phyloP scores from a whole-genome alignment of 2,797 vertebrate genomes.

The Tamandua tetradactyla region DNA sequence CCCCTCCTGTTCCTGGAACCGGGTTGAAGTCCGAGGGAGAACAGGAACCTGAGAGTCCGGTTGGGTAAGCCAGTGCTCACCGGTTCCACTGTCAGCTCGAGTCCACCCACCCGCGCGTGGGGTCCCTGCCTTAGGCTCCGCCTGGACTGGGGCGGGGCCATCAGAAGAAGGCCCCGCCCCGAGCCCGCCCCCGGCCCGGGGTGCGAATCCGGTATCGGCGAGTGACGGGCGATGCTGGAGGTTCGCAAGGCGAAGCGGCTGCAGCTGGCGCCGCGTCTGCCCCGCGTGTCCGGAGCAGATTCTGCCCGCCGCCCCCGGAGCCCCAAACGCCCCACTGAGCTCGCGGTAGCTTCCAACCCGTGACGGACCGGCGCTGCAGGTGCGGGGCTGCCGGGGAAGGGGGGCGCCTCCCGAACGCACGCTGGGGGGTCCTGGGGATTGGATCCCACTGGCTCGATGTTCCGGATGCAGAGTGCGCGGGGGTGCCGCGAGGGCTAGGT shows the following conservation, averaged over 20 bases:
- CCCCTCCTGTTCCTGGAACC: neutral
- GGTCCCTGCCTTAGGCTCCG: neutral
- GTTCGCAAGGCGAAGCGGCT: slow-evolving; percentile 76
- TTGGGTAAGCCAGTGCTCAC: neutral
- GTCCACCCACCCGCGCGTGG: neutral
- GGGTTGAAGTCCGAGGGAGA: neutral
- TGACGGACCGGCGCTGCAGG: slow-evolving; percentile 75
- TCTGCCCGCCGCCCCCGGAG: slow-evolving; percentile 64
- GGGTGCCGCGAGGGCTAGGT: neutral
- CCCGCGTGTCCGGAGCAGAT: slow-evolving; percentile 73
- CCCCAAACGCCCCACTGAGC: slow-evolving; percentile 60
- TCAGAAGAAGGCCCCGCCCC: slow-evolving; percentile 68
- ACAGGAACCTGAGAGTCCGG: neutral
- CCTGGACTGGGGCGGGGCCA: slow-evolving; percentile 61
- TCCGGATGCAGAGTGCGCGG: neutral
- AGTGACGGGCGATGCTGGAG: slow-evolving; percentile 80
- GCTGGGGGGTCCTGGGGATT: slow-evolving; percentile 9
- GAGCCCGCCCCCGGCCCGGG: slow-evolving; percentile 78
- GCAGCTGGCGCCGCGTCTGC: slow-evolving; percentile 77
- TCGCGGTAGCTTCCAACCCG: slow-evolving; percentile 54
- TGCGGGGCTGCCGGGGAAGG: slow-evolving; percentile 24
- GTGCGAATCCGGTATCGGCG: slow-evolving; percentile 71
- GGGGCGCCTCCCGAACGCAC: neutral
- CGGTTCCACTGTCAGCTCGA: slow-evolving; percentile 60
- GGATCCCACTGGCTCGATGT: slow-evolving; percentile 32